phyloP scores from a whole-genome alignment of 1,140 invertebrate genomes.

The Sinonovacula constricta region DNA sequence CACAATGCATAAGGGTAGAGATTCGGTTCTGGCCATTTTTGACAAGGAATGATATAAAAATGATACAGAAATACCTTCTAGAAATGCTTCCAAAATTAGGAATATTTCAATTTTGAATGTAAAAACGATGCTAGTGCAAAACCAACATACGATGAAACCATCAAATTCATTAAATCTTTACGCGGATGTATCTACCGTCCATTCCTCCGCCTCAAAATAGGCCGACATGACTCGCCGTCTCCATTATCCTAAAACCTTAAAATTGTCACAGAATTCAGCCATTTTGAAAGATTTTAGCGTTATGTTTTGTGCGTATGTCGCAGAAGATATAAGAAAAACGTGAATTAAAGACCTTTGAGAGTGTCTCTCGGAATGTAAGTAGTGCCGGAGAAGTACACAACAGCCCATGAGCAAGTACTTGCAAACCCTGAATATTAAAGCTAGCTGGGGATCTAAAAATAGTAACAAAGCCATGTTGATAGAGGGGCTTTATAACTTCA shows the following conservation, averaged over 20 bases:
- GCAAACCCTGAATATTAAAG: slow-evolving; percentile 52
- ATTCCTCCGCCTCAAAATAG: slow-evolving; percentile 41
- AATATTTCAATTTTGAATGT: background rate
- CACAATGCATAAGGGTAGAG: background rate
- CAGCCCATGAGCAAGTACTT: slow-evolving; percentile 56
- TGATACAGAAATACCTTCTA: background rate
- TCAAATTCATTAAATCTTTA: background rate
- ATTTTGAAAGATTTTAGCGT: slow-evolving; percentile 28
- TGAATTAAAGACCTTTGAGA: background rate
- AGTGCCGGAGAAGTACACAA: slow-evolving; percentile 40
- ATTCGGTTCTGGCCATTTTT: slow-evolving; percentile 4
- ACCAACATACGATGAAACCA: background rate
- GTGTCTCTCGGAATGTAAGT: slow-evolving; percentile 19
- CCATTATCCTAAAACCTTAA: background rate
- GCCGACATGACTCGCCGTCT: slow-evolving; percentile 2
- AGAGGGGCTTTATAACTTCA: slow-evolving; percentile 36
- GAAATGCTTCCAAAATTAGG: no score
- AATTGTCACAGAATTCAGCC: slow-evolving; percentile 39
- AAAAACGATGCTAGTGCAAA: background rate
- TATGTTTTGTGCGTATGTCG: background rate
- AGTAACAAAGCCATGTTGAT: slow-evolving; percentile 55
- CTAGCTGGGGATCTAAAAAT: slow-evolving; percentile 45
- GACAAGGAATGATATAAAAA: background rate
- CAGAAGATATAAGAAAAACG: background rate
- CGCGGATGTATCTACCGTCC: slow-evolving; percentile 14